Evolutionary conservation across 2,888 invertebrate genomes (phyloP).

Genomic region (Platycheirus albimanus): DNA sequence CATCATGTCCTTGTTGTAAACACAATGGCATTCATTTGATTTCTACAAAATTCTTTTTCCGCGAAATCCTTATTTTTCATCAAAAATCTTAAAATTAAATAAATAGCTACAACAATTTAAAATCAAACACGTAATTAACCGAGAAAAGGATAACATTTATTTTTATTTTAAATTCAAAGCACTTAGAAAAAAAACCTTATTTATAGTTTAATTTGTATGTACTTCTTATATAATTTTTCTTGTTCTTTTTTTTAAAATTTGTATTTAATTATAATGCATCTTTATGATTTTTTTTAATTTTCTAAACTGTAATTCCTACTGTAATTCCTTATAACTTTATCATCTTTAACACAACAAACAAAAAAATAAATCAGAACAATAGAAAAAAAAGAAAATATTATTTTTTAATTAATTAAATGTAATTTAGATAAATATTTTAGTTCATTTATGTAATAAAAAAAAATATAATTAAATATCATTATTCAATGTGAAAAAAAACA

Average conservation of each 20-base stretch:
- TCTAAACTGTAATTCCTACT: slow-evolving; percentile 39
- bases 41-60: slow-evolving; percentile 19
- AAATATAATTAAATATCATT: slow-evolving; percentile 75
- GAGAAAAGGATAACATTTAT: slow-evolving; percentile 38
- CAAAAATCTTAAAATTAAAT: not conserved
- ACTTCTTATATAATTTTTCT: slow-evolving; percentile 30
- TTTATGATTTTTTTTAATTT: slow-evolving; percentile 35
- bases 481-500: slow-evolving; percentile 53
- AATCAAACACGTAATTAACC: slow-evolving; percentile 54
- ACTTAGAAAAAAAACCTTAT: no score
- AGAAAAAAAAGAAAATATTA: slow-evolving; percentile 52
- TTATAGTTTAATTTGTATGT: slow-evolving; percentile 70
- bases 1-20: no score
- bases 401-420: slow-evolving; percentile 77
- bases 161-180: not conserved
- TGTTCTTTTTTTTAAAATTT: slow-evolving; percentile 27
- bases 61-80: not conserved
- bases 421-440: slow-evolving; percentile 83
- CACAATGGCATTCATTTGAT: no score
- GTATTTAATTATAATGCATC: slow-evolving; percentile 36
- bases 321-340: not conserved
- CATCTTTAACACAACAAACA: not conserved
- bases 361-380: slow-evolving; percentile 32
- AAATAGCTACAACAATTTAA: slow-evolving; percentile 2
- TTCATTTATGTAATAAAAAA: slow-evolving; percentile 80